phyloP scores from a whole-genome alignment of 2,797 vertebrate species.

The Halcyon chelicuti region DNA sequence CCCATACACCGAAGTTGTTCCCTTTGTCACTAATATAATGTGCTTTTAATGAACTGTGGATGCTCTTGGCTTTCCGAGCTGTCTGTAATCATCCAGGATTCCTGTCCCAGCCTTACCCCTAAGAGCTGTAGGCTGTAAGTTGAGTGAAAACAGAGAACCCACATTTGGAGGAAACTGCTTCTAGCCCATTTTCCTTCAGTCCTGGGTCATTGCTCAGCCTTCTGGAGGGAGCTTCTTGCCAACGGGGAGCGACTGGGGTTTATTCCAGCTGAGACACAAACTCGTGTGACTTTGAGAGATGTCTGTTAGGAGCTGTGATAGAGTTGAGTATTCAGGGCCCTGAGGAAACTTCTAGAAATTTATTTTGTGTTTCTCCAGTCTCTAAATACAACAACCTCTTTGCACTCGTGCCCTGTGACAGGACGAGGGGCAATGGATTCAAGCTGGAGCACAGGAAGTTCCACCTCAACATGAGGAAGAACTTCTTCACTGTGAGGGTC shows the following conservation, averaged over 20 bases:
- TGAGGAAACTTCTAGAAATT: neutral
- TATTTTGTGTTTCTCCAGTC: neutral
- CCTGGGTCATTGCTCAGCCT: neutral
- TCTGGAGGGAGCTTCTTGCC: neutral
- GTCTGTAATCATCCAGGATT: neutral
- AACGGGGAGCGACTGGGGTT: neutral
- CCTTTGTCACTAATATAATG: neutral
- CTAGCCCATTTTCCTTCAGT: neutral
- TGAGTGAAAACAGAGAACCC: neutral
- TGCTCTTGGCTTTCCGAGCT: neutral
- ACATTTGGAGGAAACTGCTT: neutral
- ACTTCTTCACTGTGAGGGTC: no score
- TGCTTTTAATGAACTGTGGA: slow-evolving; percentile 4
- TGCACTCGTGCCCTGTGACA: no score
- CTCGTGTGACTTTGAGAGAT: neutral
- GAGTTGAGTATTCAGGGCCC: neutral
- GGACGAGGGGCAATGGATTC: no score
- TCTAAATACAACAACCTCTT: no score
- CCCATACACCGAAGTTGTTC: neutral
- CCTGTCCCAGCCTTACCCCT: neutral
- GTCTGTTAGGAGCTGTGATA: neutral
- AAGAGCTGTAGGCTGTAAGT: neutral
- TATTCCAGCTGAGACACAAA: neutral
- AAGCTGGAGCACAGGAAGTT: no score
- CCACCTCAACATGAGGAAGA: no score